These are phyloP conservation scores for Caenorhabditis imperialis DNA, from an alignment of 2,888 invertebrate genomes.

Conservation along the genomic window DNA sequence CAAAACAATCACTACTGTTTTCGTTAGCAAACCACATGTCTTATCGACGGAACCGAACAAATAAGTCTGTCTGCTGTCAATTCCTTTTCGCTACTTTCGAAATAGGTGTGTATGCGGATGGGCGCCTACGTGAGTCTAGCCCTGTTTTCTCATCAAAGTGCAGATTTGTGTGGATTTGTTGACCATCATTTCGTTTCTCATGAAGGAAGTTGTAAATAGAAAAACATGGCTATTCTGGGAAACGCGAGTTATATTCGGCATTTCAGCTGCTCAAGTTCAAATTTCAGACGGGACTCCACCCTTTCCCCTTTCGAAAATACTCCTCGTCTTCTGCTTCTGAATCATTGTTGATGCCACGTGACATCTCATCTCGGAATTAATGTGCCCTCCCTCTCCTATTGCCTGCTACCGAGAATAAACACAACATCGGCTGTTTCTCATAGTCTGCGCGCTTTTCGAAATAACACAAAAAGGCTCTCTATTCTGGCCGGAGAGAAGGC, in stretches of 20 bases:
- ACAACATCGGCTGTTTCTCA: conserved; percentile 21
- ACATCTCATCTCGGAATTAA: background rate
- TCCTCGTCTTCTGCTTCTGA: background rate
- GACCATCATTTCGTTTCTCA: too few relatives aligned
- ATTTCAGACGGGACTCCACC: too few relatives aligned
- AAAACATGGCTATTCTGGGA: too few relatives aligned
- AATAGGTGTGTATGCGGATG: background rate
- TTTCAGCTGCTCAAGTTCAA: too few relatives aligned
- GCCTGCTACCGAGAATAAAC: conserved; percentile 21
- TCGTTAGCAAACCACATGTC: too few relatives aligned
- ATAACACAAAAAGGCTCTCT: conserved; percentile 25
- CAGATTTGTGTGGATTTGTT: too few relatives aligned
- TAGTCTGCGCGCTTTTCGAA: conserved; percentile 4
- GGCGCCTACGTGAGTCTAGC: conserved; percentile 29
- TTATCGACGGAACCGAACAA: too few relatives aligned
- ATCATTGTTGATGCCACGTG: background rate
- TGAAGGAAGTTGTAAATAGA: too few relatives aligned
- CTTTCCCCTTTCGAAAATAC: too few relatives aligned
- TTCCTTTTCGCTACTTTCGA: background rate
- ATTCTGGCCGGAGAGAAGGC: background rate
- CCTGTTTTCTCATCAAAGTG: conserved; percentile 26
- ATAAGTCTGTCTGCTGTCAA: too few relatives aligned
- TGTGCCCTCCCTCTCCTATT: background rate
- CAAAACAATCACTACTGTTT: too few relatives aligned
- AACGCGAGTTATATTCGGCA: too few relatives aligned